These are phyloP conservation scores for Pterocles orientalis DNA, from an alignment of 2,113 vertebrate genomes.

Conservation along the genomic window DNA sequence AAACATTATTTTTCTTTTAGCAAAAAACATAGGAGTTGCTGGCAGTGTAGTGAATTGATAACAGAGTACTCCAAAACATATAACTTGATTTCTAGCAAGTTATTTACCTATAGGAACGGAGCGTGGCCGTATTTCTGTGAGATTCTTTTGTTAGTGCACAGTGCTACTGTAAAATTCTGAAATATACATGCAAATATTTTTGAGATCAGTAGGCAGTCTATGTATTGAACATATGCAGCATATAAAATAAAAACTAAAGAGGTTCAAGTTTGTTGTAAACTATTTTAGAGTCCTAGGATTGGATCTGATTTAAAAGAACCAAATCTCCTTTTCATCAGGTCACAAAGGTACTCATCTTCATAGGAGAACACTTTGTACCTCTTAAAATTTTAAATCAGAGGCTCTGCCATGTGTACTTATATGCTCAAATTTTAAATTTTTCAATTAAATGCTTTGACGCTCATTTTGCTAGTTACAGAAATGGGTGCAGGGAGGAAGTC, in stretches of 20 bases:
- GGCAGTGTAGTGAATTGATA: neutral
- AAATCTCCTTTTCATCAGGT: neutral
- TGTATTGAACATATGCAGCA: neutral
- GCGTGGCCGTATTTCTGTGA: neutral
- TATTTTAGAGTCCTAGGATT: neutral
- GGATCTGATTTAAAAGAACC: neutral
- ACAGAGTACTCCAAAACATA: neutral
- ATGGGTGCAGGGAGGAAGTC: neutral
- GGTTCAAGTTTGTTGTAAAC: neutral
- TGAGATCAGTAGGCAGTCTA: neutral
- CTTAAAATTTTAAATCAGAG: neutral
- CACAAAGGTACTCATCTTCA: neutral
- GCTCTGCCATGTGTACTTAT: neutral
- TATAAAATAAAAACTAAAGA: neutral
- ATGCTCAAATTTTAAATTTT: neutral
- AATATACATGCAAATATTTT: neutral
- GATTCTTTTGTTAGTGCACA: neutral
- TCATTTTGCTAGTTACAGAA: neutral
- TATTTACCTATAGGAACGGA: neutral
- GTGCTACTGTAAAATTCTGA: neutral
- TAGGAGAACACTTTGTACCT: neutral
- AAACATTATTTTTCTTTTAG: neutral
- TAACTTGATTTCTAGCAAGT: neutral
- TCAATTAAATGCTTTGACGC: neutral
- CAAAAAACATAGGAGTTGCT: neutral